Base-by-base conservation (phyloP, 23 tunicate genomes). In the Oikopleura vanhoeffeni region DNA sequence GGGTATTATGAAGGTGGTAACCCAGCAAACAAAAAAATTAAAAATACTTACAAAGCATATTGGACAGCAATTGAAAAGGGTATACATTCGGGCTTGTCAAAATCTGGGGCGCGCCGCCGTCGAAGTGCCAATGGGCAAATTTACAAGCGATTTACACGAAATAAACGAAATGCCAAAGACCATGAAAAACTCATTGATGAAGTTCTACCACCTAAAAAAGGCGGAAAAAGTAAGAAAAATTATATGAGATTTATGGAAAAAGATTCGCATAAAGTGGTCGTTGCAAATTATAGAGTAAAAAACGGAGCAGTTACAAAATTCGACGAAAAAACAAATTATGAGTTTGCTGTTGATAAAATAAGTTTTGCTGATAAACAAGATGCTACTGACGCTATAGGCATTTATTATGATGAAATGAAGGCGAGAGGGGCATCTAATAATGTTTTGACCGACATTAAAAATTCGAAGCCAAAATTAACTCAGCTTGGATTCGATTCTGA, bases 31-130 rank as follows among this genome's bases (percentile, higher is more conserved):
- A 38, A 30, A 18, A 18, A 30, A 13, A 28, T 71, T 30, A 18
- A 71, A 71, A 71, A 71, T 30, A 30, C 79, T 4, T 71, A 71
- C 79, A 71, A 71, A 30, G 79, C 79, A 2, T 71, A 71, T 30
- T 71, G 79, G 79, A 71, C 34, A 33, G 79, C 79, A 24, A 71
- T 71, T 13, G 79, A 71, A 13, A 18, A 71, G 32, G 79, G 79
- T 2, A 2, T 71, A 3, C 27, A 33, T 30, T 71, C 79, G 2
- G 79, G 79, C 38, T 8, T 49, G 64, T 49, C 64, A 49, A 49
- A 49, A 8, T 49, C 64, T 8, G 64, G 64, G 32, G 32, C 27
- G 32, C 79, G 79, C 38, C 79, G 79, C 27, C 27, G 79, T 13
- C 79, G 79, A 24, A 2, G 2, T 30, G 79, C 38, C 34, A 28